Conservation (phyloP, 2,113 vertebrate species). For the Varanus komodoensis region DNA sequence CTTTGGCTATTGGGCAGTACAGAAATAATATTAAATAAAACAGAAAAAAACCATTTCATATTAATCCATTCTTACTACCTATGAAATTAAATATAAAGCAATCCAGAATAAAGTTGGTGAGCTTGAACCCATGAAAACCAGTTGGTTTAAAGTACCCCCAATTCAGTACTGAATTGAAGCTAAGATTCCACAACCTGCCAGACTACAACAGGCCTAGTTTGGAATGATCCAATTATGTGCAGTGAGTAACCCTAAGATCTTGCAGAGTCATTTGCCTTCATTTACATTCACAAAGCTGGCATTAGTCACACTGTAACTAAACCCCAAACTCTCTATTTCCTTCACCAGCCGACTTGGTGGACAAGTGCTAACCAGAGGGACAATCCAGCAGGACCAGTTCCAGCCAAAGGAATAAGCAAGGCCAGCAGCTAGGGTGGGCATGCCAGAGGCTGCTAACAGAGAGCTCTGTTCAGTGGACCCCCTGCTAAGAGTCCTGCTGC, state of each 20-base stretch:
- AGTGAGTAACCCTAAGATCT: background rate
- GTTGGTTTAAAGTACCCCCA: background rate
- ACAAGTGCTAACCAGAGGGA: background rate
- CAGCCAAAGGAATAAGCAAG: background rate
- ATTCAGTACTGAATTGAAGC: background rate
- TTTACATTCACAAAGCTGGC: background rate
- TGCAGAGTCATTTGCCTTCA: background rate
- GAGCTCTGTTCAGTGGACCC: too few species aligned
- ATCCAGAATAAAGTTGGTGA: background rate
- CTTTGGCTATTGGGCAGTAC: too few species aligned
- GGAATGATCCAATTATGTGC: background rate
- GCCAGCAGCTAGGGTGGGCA: too few species aligned
- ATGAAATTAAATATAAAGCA: background rate
- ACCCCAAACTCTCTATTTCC: background rate
- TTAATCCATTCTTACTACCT: background rate
- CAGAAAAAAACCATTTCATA: background rate
- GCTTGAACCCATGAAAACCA: background rate
- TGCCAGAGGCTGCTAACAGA: too few species aligned
- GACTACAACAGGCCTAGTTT: background rate
- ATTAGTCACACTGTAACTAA: background rate
- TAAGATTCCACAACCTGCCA: background rate
- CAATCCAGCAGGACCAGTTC: background rate
- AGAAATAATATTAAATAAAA: too few species aligned
- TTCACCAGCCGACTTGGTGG: background rate
- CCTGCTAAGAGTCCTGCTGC: too few species aligned